Percentiles rank a stretch among this genome's conserved stretches.
phyloP scores from a whole-genome alignment of 2,797 vertebrate species.

The Artibeus jamaicensis region DNA sequence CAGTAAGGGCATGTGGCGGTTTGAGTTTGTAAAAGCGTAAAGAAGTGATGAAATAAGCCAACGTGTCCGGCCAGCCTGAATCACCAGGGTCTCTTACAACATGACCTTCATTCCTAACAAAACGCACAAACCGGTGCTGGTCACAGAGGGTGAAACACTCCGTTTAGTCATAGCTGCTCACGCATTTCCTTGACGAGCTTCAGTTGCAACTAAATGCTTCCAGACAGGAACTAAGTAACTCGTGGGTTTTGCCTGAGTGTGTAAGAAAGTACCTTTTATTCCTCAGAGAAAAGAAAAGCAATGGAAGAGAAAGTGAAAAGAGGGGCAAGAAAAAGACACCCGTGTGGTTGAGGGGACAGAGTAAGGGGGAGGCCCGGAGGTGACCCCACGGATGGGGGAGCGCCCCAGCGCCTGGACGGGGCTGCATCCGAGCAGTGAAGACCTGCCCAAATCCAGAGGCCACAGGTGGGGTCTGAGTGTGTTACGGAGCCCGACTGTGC shows the following conservation, averaged over 20 bases:
- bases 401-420: neutral
- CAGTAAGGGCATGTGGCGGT: neutral
- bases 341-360: neutral
- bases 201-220: neutral
- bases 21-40: neutral
- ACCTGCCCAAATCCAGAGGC: neutral
- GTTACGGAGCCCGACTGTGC: neutral
- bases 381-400: neutral
- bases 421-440: neutral
- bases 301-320: neutral
- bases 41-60: neutral
- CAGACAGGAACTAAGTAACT: neutral
- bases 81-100: neutral
- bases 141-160: neutral
- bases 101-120: neutral
- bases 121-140: neutral
- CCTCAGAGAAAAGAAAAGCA: neutral
- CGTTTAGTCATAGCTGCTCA: neutral
- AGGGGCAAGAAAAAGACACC: neutral
- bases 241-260: neutral
- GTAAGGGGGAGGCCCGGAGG: neutral
- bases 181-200: neutral
- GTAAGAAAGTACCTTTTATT: neutral
- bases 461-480: neutral
- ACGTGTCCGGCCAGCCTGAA: neutral